Base-by-base conservation (phyloP, 2,797 vertebrate genomes). In the Allobates femoralis region DNA sequence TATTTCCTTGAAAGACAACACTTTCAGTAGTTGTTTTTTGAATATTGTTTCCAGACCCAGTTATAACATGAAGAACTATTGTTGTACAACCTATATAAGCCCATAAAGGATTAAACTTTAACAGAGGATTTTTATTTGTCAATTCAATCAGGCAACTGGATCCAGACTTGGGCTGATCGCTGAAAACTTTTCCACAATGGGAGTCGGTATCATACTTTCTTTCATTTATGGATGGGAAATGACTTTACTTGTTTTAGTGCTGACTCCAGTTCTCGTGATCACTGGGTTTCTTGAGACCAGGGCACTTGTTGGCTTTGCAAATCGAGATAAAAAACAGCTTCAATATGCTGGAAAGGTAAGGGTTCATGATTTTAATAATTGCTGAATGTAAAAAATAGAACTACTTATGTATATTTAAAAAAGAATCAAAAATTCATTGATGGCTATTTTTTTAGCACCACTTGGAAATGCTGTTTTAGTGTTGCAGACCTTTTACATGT, bases 341-440 rank as follows among this genome's bases (percentile, higher is more conserved):
- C 81, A 90, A 34, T 7, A 0, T 74, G 89, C 88, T 87, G 91
- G 91, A 51, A 92, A 93, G 91, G 91, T 92, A 90, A 74, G 14
- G 16, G 4, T 18, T 74, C 37, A 8, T 5, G 21, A 10, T 21
- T 19, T 34, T 37, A 69, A 32, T 66, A 5, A 34, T 21, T 8
- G 16, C 10, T 69, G 1, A 0, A 37, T 41, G 19, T 71, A 11
- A 30, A 69, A 37, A 3, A 69, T 23, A 69, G 18, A 37, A 69
- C 30, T 64, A 15, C 28, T 16, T 28, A 5, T 64, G 5, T 62
- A n/a, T 58, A n/a, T 46, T 8, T 46, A 11, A 7, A 46, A 46
- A 5, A 46, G 41, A n/a, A 23, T 21, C 21, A 7, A 23, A 58
- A 58, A 10, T 10, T 23, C 0, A 23, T n/a, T 58, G 23, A 58